These are phyloP conservation scores for Sciurus niger DNA, from an alignment of 2,113 vertebrate species.

Conservation along the genomic window DNA sequence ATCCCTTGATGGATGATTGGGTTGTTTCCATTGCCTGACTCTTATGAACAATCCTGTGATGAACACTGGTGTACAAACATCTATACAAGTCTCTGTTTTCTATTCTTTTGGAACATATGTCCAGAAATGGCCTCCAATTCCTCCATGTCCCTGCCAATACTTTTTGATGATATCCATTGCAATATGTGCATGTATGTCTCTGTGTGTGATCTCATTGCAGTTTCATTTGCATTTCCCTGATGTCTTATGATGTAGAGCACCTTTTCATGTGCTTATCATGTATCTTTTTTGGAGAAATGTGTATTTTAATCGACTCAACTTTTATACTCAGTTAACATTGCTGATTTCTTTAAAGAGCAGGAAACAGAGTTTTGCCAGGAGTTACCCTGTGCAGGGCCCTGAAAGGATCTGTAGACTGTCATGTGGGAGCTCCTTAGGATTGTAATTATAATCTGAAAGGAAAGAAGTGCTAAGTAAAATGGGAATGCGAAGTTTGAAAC, in stretches of 20 bases:
- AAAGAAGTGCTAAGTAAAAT: not conserved
- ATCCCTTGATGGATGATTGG: not conserved
- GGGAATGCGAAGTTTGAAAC: not conserved
- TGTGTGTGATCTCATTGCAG: not conserved
- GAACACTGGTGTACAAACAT: not conserved
- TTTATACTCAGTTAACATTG: constrained; percentile 27
- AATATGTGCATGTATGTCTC: too few species aligned
- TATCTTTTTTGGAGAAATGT: constrained; percentile 39
- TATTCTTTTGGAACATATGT: not conserved
- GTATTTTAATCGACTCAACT: constrained; percentile 9
- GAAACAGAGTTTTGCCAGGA: not conserved
- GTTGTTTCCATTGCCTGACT: not conserved
- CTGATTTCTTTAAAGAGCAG: constrained; percentile 52
- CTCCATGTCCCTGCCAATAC: not conserved
- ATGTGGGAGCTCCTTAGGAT: not conserved
- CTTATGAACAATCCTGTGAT: not conserved
- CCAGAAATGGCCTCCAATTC: not conserved
- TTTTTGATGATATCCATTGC: not conserved
- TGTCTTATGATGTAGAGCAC: not conserved
- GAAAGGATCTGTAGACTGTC: not conserved
- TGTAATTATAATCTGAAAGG: constrained; percentile 7
- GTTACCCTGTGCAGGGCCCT: not conserved
- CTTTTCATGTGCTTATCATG: not conserved
- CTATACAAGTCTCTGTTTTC: not conserved
- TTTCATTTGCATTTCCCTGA: constrained; percentile 12